Evolutionary conservation across 2,797 vertebrate genomes (phyloP), one percentile per base, ranked within the genome.

Genomic region (Lagodon rhomboides): DNA sequence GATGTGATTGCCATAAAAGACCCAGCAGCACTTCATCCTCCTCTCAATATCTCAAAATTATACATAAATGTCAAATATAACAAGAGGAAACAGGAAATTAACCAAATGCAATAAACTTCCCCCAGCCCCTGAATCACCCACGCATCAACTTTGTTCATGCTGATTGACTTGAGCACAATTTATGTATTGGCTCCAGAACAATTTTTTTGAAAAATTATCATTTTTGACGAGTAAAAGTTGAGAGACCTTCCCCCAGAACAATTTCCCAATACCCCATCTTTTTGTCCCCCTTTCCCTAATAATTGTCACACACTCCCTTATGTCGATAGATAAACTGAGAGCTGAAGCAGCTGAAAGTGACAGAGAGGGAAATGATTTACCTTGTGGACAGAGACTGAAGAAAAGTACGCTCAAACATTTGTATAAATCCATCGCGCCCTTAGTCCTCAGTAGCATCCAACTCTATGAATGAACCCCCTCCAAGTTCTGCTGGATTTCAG

Each of bases 381-480:
- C 94, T 92, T 86, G 83, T 25, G 75, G 61, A 75, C 86, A 68
- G 71, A 88, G 68, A 62, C 75, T 75, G 66, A 94, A 68, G 70
- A 91, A 77, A 74, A 95, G 74, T 79, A 92, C n/a, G 34, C 82
- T 84, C 10, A 93, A 79, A 80, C 72, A 91, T 77, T 44, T 90
- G 79, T 85, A 85, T 22, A 87, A n/a, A 85, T 91, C 85, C 93
- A 95, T 94, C n/a, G 44, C 12, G 68, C n/a, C 44, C 55, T 50
- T 38, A 38, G 38, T 38, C 38, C 10, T 38, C 22, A 68, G 56
- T 46, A 30, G 62, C 20, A 50, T 70, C 63, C 72, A 77, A 53
- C 50, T 78, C 27, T 58, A 4, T 25, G 41, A 63, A 55, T 54
- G 56, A 86, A 75, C 80, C 83, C 63, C 50, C 53, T 71, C 79